Conservation (phyloP, 2,113 vertebrate species). For the Sinocyclocheilus anophthalmus region DNA sequence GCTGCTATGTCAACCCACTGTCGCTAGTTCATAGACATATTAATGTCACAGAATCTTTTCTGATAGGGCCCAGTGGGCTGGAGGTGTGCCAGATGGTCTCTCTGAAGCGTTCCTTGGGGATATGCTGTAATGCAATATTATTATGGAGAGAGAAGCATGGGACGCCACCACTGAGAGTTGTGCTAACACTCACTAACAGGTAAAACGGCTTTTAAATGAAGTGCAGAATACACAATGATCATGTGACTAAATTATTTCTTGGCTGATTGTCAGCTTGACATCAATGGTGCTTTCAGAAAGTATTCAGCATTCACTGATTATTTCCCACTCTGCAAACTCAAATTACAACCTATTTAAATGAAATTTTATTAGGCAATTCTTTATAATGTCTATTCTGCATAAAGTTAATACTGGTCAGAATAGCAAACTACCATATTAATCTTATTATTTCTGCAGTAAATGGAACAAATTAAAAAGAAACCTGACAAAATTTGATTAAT, state of each 20-base stretch:
- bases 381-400: not conserved
- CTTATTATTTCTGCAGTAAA: not conserved
- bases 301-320: not conserved
- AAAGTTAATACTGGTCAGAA: not conserved
- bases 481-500: not conserved
- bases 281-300: not conserved
- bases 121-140: slow-evolving; percentile 14
- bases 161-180: not conserved
- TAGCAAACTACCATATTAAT: not conserved
- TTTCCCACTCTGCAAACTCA: not conserved
- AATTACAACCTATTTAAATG: not conserved
- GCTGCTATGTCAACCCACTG: not conserved
- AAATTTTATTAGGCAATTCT: not conserved
- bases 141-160: not conserved
- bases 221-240: slow-evolving; percentile 1
- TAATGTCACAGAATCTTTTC: not conserved
- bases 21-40: not conserved
- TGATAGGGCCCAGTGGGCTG: not conserved
- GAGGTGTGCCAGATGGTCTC: not conserved
- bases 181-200: slow-evolving; percentile 6
- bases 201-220: not conserved
- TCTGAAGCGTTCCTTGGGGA: slow-evolving; percentile 20
- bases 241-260: slow-evolving; percentile 18
- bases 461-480: not conserved
- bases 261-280: slow-evolving; percentile 2